Evolutionary conservation across 1,140 invertebrate genomes (phyloP).

Genomic region (Drosophila baimaii): DNA sequence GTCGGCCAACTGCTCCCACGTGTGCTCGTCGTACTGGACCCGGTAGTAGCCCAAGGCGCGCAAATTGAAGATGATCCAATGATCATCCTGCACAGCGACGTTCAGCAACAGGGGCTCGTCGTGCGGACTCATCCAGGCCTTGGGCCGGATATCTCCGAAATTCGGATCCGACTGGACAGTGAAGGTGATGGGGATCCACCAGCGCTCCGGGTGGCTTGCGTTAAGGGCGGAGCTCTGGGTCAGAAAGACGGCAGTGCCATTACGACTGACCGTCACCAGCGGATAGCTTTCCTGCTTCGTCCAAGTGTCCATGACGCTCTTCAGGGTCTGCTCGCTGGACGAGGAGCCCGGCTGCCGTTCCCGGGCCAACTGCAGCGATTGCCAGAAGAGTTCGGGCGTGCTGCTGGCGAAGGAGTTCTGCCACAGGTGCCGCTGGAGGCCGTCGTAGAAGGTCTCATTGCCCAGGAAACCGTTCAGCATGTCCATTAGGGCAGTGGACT

Average conservation of each 20-base stretch:
- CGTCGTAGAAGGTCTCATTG: constrained; percentile 88
- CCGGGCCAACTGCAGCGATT: constrained; percentile 87
- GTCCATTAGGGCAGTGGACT: constrained; percentile 92
- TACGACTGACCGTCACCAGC: constrained; percentile 87
- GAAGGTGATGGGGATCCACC: constrained; percentile 87
- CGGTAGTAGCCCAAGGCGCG: constrained; percentile 87
- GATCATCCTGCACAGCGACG: constrained; percentile 70
- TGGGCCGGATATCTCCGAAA: constrained; percentile 86
- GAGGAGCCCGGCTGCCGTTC: constrained; percentile 81
- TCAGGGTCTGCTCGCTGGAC: constrained; percentile 72
- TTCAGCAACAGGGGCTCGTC: constrained; percentile 56
- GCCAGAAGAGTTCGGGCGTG: constrained; percentile 92
- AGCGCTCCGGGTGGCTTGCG: constrained; percentile 52
- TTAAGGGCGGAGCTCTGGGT: constrained; percentile 84
- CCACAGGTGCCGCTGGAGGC: constrained; percentile 87
- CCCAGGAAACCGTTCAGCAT: constrained; percentile 95
- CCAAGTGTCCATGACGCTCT: constrained; percentile 91
- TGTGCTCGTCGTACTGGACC: constrained; percentile 89
- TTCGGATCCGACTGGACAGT: constrained; percentile 86
- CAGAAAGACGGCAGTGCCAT: constrained; percentile 83
- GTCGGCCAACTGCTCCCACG: constrained; percentile 87
- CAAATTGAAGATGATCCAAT: constrained; percentile 87
- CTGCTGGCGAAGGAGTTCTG: constrained; percentile 88
- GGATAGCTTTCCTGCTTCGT: constrained; percentile 91
- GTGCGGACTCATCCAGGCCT: constrained; percentile 85